Conservation (phyloP, 2,113 vertebrate genomes). For the Apistogramma diplotaenia region DNA sequence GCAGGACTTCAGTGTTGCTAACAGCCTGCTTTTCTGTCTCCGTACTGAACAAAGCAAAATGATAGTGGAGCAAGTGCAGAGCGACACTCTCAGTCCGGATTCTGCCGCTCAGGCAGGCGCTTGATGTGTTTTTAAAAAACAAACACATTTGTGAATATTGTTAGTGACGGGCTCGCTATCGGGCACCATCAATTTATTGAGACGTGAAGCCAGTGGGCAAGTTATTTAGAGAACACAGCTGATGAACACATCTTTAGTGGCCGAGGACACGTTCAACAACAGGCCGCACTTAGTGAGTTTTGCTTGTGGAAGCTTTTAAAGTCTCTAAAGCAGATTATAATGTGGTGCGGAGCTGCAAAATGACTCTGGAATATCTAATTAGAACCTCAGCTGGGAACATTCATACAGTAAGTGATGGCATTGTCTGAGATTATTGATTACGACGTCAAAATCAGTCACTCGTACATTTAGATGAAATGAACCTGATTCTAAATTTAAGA, state of each 20-base stretch:
- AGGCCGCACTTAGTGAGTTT: background rate
- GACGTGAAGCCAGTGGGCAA: background rate
- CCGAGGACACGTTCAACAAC: background rate
- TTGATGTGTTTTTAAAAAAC: too few relatives aligned
- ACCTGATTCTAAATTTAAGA: slow-evolving; percentile 55
- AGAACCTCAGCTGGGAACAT: slow-evolving; percentile 8
- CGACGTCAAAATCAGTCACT: slow-evolving; percentile 35
- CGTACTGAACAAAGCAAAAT: background rate
- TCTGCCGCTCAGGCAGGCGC: background rate
- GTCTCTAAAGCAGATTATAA: background rate
- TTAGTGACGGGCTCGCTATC: background rate
- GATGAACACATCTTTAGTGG: background rate
- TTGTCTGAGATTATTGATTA: slow-evolving; percentile 55
- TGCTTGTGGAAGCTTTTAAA: background rate
- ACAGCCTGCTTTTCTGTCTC: background rate
- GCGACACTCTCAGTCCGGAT: background rate
- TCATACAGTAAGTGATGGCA: slow-evolving; percentile 11
- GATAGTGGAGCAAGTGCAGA: background rate
- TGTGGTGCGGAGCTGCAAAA: background rate
- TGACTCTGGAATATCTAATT: slow-evolving; percentile 5
- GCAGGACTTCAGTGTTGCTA: background rate
- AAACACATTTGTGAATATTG: background rate
- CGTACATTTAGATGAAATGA: slow-evolving; percentile 38
- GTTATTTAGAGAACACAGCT: slow-evolving; percentile 5
- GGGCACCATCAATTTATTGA: background rate